Conservation (phyloP, 2,113 vertebrate genomes). For the Sphyrna mokarran region DNA sequence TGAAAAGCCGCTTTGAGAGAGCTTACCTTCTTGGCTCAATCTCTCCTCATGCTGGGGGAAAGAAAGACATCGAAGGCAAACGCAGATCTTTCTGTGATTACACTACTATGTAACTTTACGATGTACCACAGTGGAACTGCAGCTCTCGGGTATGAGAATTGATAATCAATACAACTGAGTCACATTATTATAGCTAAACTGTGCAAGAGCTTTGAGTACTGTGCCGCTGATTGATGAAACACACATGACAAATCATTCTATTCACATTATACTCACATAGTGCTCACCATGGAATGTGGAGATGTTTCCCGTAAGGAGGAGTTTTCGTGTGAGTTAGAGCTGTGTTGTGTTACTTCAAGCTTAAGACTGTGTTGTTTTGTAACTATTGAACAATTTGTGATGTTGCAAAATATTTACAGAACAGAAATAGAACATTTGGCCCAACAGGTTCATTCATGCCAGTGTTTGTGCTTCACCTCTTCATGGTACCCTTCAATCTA, state of each 20-base stretch:
- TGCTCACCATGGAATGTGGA: not conserved
- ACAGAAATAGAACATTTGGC: not conserved
- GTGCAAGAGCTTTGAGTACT: not conserved
- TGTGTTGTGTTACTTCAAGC: not conserved
- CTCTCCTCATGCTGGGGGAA: not conserved
- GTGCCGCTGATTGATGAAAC: no score
- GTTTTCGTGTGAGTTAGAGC: not conserved
- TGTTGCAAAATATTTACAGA: not conserved
- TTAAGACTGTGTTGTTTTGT: not conserved
- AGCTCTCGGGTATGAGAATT: not conserved
- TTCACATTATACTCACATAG: not conserved
- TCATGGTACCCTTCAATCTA: not conserved
- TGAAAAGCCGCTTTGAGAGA: not conserved
- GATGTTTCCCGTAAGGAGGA: not conserved
- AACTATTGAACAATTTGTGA: not conserved
- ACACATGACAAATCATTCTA: not conserved
- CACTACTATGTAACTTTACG: not conserved
- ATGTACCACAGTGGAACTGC: not conserved
- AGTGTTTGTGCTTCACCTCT: not conserved
- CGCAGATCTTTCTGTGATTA: not conserved
- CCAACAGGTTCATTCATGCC: not conserved
- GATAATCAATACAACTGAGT: not conserved
- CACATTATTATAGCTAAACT: not conserved
- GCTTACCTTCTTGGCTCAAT: no score
- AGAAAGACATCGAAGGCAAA: not conserved